A percentile compares a stretch with the other conserved stretches of the same genome.
Evolutionary conservation across 1,140 invertebrate genomes (phyloP).

Genomic region (Papilio polytes): DNA sequence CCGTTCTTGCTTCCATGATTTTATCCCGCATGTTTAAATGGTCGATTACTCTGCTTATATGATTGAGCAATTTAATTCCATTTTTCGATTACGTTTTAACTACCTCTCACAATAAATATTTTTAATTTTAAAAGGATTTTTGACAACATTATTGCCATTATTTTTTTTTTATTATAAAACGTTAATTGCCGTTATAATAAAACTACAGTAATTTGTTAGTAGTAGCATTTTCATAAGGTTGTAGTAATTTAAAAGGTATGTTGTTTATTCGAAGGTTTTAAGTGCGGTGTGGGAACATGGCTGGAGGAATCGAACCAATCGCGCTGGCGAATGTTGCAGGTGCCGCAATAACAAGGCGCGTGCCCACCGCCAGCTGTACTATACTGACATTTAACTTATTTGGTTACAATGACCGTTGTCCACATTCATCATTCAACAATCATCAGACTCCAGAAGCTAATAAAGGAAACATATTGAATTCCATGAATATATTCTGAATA

Average conservation of each 20-base stretch:
- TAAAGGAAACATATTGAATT: not conserved
- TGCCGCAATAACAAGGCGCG: constrained; percentile 53
- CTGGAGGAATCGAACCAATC: constrained; percentile 58
- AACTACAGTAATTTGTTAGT: not conserved
- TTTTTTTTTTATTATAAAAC: not conserved
- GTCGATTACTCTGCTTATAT: constrained; percentile 2
- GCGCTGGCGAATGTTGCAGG: constrained; percentile 56
- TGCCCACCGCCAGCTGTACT: constrained; percentile 53
- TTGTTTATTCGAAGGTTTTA: constrained; percentile 54
- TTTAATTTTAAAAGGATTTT: not conserved
- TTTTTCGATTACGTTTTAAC: not conserved
- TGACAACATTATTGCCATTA: not conserved
- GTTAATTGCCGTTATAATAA: not conserved
- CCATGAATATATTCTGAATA: not conserved
- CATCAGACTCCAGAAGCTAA: not conserved
- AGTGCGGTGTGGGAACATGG: constrained; percentile 44
- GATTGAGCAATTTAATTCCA: constrained; percentile 10
- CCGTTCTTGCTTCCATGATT: constrained; percentile 31
- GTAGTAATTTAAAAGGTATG: constrained; percentile 44
- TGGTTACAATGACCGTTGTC: not conserved
- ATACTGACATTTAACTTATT: constrained; percentile 44
- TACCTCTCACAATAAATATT: not conserved
- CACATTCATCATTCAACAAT: constrained; percentile 1
- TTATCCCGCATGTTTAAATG: constrained; percentile 36
- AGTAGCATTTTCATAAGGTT: constrained; percentile 28